These are phyloP conservation scores for Nasonia vitripennis DNA, from an alignment of 1,140 invertebrate genomes.

Conservation along the genomic window DNA sequence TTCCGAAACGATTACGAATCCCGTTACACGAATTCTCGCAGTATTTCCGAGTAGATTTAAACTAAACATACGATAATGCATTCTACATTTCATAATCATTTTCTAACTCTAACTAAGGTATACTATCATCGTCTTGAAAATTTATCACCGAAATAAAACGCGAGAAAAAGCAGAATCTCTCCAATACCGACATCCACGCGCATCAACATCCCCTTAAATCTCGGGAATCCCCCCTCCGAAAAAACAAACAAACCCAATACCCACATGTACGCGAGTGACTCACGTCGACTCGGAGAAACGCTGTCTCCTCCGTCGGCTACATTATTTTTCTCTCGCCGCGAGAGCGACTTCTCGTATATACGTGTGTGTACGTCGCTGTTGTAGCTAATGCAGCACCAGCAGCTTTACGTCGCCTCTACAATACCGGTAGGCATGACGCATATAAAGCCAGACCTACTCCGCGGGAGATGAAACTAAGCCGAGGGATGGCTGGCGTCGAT, in stretches of 20 bases:
- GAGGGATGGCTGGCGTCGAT: not conserved
- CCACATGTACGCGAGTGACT: not conserved
- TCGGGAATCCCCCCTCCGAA: not conserved
- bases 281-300: not conserved
- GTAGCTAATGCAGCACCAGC: not conserved
- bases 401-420: not conserved
- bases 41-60: too few species aligned
- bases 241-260: not conserved
- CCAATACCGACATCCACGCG: not conserved
- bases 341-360: not conserved
- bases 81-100: too few species aligned
- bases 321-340: not conserved
- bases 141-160: too few species aligned
- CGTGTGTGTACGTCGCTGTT: not conserved
- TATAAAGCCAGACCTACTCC: not conserved
- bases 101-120: too few species aligned
- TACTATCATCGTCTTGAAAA: too few species aligned
- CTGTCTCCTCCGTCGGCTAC: not conserved
- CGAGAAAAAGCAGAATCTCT: not conserved
- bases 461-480: not conserved
- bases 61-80: too few species aligned
- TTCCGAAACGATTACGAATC: too few species aligned
- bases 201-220: not conserved
- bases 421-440: slow-evolving; percentile 10
- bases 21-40: too few species aligned